phyloP scores from a whole-genome alignment of 2,797 vertebrate species.

The Florisuga fusca region DNA sequence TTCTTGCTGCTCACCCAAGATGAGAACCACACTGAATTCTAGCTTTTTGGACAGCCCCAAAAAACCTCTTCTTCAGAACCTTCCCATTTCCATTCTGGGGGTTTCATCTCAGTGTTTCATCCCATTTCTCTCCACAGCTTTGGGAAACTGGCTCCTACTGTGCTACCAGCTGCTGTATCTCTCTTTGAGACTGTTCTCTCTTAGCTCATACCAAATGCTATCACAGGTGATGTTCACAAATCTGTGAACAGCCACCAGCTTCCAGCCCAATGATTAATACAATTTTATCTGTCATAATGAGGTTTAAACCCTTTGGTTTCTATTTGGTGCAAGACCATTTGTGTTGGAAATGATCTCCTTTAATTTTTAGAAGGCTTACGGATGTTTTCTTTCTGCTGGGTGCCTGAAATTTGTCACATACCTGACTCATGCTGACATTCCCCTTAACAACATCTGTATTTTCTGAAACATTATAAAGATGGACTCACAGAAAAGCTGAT shows the following conservation, averaged over 20 bases:
- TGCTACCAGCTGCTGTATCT: constrained; percentile 31
- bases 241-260: constrained; percentile 8
- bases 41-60: not conserved
- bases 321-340: not conserved
- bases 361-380: not conserved
- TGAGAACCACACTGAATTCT: fast-evolving
- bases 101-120: not conserved
- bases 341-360: not conserved
- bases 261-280: constrained; percentile 4
- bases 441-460: constrained; percentile 4
- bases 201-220: not conserved
- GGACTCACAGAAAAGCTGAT: not conserved
- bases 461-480: not conserved
- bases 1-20: not conserved
- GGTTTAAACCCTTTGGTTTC: not conserved
- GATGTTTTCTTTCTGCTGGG: not conserved
- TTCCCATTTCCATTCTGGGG: not conserved
- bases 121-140: not conserved
- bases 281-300: constrained; percentile 42
- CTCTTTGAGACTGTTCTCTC: constrained; percentile 3
- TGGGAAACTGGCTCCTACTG: constrained; percentile 8
- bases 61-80: fast-evolving
- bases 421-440: not conserved
- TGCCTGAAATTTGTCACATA: not conserved
- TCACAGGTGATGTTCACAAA: not conserved